Evolutionary conservation across 2,113 vertebrate genomes (phyloP).

Genomic region (Urocynchramus pylzowi): DNA sequence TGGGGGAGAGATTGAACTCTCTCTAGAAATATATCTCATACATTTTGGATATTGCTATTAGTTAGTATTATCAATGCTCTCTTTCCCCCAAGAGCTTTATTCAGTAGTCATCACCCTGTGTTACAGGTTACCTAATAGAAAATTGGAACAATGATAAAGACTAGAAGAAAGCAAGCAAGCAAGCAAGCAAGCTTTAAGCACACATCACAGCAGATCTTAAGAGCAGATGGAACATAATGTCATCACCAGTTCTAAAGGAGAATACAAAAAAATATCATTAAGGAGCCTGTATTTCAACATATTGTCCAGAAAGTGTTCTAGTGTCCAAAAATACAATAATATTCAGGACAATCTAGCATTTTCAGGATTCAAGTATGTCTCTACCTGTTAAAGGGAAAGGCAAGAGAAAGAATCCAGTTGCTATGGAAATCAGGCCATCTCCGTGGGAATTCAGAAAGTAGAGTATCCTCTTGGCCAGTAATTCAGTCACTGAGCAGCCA

Average conservation of each 20-base stretch:
- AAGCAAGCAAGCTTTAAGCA: neutral
- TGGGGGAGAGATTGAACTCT: neutral
- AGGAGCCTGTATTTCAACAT: neutral
- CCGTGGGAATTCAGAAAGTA: slow-evolving; percentile 65
- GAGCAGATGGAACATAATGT: neutral
- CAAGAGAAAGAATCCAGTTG: slow-evolving; percentile 57
- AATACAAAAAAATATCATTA: neutral
- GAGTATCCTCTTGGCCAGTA: slow-evolving; percentile 54
- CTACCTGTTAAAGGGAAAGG: slow-evolving; percentile 57
- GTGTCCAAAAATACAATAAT: neutral
- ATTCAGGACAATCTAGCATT: neutral
- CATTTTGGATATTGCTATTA: neutral
- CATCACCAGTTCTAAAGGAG: neutral
- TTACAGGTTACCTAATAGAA: neutral
- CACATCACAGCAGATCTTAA: neutral
- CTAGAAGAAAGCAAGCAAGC: neutral
- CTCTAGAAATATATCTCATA: neutral
- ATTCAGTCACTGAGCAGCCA: slow-evolving; percentile 38
- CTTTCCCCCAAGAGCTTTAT: neutral
- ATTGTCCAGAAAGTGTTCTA: neutral
- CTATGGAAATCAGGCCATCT: slow-evolving; percentile 71
- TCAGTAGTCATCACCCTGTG: neutral
- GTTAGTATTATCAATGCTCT: neutral
- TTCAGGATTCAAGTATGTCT: slow-evolving; percentile 19
- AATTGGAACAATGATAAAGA: neutral